phyloP scores from a whole-genome alignment of 2,797 vertebrate species.

The Lithobates sylvaticus region DNA sequence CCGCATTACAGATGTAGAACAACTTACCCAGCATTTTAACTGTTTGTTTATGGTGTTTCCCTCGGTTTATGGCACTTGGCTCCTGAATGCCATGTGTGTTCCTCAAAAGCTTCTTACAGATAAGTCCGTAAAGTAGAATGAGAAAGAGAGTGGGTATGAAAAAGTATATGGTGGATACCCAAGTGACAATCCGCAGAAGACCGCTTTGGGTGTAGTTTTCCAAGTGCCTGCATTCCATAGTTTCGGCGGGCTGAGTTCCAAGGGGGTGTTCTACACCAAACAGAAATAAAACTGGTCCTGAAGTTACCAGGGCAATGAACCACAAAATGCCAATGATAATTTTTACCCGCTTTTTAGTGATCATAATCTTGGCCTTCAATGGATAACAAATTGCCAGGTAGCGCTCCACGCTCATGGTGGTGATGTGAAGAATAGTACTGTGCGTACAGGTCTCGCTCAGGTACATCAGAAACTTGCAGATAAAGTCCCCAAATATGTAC shows the following conservation, averaged over 20 bases:
- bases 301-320: constrained; percentile 75
- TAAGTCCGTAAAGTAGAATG: constrained; percentile 79
- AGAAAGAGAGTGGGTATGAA: constrained; percentile 78
- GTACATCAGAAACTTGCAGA: constrained; percentile 81
- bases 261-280: constrained; percentile 76
- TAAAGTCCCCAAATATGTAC: constrained; percentile 78
- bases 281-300: constrained; percentile 77
- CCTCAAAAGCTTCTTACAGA: constrained; percentile 78
- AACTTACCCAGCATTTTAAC: constrained; percentile 80
- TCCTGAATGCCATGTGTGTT: constrained; percentile 65
- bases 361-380: constrained; percentile 76
- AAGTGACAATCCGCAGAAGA: constrained; percentile 78
- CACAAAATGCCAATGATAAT: constrained; percentile 78
- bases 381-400: constrained; percentile 84
- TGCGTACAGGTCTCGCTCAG: constrained; percentile 84
- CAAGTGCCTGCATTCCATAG: constrained; percentile 76
- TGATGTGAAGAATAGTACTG: constrained; percentile 84
- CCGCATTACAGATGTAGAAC: too few species aligned
- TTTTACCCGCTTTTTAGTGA: constrained; percentile 77
- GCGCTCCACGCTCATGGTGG: constrained; percentile 81
- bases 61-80: constrained; percentile 63
- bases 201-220: constrained; percentile 75
- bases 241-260: constrained; percentile 30
- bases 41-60: constrained; percentile 74
- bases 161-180: constrained; percentile 85